Evolutionary conservation across 2,113 vertebrate genomes (phyloP).

Genomic region (Atrichornis clamosus): DNA sequence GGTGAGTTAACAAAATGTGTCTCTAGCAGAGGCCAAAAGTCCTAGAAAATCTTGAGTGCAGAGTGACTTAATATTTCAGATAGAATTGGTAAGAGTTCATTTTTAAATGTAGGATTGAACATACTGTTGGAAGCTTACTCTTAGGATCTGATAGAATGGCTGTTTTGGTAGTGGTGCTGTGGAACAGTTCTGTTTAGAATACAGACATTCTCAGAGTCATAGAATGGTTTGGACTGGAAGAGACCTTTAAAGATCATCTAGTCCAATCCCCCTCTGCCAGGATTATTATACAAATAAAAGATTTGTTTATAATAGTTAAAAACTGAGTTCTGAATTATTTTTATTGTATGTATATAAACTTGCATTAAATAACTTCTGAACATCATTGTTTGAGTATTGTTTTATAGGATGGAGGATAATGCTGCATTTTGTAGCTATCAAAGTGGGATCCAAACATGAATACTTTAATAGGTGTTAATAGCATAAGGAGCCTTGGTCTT

Average conservation of each 20-base stretch:
- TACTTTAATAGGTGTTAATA: background rate
- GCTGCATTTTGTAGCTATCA: background rate
- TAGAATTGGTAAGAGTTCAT: background rate
- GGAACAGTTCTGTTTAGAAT: background rate
- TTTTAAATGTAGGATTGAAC: background rate
- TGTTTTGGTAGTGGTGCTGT: background rate
- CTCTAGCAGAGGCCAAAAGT: background rate
- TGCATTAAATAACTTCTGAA: background rate
- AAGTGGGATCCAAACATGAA: background rate
- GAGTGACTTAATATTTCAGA: background rate
- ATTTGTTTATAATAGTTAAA: background rate
- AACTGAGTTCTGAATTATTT: background rate
- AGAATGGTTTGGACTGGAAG: background rate
- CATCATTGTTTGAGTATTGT: background rate
- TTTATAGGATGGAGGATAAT: background rate
- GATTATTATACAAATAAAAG: background rate
- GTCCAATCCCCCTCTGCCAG: fast-evolving
- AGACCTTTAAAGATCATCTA: background rate
- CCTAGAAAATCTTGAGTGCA: background rate
- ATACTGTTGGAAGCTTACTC: background rate
- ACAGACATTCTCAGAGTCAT: background rate
- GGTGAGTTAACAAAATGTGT: constrained; percentile 72
- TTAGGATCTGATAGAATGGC: background rate
- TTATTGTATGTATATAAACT: background rate
- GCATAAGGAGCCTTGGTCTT: background rate